Conservation (phyloP, 2,113 vertebrate genomes). For the Eclectus roratus region DNA sequence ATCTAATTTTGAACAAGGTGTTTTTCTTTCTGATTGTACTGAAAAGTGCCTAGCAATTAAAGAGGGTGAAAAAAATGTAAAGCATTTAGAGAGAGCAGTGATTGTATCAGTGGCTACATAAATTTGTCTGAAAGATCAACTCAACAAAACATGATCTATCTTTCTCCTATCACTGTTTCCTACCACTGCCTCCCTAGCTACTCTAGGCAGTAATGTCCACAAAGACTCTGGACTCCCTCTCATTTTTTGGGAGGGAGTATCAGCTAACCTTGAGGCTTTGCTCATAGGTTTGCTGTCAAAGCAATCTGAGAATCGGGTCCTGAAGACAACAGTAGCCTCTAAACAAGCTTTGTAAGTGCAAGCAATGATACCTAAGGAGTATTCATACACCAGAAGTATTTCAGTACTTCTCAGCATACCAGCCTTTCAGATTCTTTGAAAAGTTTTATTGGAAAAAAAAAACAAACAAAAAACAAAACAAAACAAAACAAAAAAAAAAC, state of each 20-base stretch:
- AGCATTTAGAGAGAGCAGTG: not conserved
- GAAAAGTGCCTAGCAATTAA: not conserved
- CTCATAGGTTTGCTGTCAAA: not conserved
- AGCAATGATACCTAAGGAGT: not conserved
- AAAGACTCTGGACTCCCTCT: not conserved
- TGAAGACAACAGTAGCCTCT: not conserved
- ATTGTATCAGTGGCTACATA: not conserved
- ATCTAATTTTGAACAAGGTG: not conserved
- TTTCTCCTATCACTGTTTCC: fast-evolving
- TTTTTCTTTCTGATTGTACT: not conserved
- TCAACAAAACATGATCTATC: not conserved
- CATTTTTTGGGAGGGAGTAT: not conserved
- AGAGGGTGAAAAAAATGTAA: not conserved
- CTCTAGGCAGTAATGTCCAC: not conserved
- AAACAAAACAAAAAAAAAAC: not conserved
- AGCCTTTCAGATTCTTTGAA: not conserved
- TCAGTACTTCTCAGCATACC: not conserved
- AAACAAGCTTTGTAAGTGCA: not conserved
- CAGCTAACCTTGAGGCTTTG: not conserved
- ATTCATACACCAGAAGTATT: not conserved
- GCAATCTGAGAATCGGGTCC: not conserved
- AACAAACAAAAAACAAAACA: too few relatives aligned
- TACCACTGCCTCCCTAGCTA: not conserved
- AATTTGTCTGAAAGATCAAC: not conserved
- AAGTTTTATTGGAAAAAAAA: not conserved